Evolutionary conservation across 2,113 vertebrate species (phyloP), one percentile per base, ranked within the genome.

Genomic region (Leptocoma aspasia): DNA sequence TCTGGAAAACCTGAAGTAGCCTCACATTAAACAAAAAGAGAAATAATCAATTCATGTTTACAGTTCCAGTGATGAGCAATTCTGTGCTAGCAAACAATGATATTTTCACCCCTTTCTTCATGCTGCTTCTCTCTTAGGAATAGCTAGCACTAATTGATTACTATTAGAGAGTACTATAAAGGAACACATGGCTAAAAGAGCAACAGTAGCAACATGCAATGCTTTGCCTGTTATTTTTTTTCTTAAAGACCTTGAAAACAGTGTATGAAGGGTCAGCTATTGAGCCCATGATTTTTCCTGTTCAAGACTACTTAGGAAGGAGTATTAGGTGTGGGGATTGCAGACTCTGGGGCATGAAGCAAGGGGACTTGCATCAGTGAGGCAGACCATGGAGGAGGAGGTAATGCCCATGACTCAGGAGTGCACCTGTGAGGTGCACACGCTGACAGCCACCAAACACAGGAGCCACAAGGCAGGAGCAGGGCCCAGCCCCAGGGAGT

Each of bases 371-470:
- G 0, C 54, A 35, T 33, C 41, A 39, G 10, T 10, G 27, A 64
- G 37, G 50, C 26, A 69, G 60, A 23, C 23, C 13, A 3, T 1
- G 13, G 63, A 79, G 47, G 11, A 64, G 27, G 42, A 20, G 31
- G 10, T 30, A 33, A 18, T 0, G 0, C 30, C 63, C 7, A 1
- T 3, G 24, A 33, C 16, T 1, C 6, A 73, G 28, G 41, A 31
- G 24, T 47, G 42, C 26, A 17, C 0, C 0, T 9, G 15, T 23
- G 61, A 63, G 42, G 35, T 37, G 19, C 39, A 28, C 5, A 2
- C 6, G 7, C 20, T 4, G 3, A 10, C 21, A 45, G 35, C 18
- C 66, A 59, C 19, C 42, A 45, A 61, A 79, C 23, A 50, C 45
- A 10, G 1, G 24, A 60, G 41, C 30, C 47, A 53, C 61, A 41